A percentile compares a stretch with the other conserved stretches of the same genome.
Conservation (phyloP, 2,797 vertebrate species). For the Galaxias olidus region DNA sequence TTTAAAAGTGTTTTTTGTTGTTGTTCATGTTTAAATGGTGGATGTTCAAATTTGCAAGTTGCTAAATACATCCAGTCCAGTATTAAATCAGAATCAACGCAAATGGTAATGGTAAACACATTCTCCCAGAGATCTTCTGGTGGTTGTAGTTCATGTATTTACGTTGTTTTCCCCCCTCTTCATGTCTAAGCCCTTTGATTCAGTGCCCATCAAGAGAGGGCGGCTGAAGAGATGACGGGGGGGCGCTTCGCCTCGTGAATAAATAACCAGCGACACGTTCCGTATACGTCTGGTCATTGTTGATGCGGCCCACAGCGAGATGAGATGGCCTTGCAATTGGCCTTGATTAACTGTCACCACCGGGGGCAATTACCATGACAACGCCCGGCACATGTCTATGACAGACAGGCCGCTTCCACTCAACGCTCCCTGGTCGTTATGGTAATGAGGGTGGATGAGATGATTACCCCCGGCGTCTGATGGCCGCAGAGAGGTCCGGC, state of each 20-base stretch:
- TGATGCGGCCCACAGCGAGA: slow-evolving; percentile 12
- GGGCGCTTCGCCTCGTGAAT: slow-evolving; percentile 10
- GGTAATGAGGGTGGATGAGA: slow-evolving; percentile 27
- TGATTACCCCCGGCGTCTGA: too few species aligned
- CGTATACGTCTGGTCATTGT: slow-evolving; percentile 6
- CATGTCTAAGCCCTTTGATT: background rate
- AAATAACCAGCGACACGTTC: slow-evolving; percentile 26
- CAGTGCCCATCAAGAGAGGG: slow-evolving; percentile 20
- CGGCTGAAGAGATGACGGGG: slow-evolving; percentile 21
- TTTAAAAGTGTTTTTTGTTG: too few species aligned
- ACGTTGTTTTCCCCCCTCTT: slow-evolving; percentile 26
- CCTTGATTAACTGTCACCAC: slow-evolving; percentile 44
- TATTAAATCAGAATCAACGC: slow-evolving; percentile 39
- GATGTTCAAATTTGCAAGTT: slow-evolving; percentile 40
- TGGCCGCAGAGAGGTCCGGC: too few species aligned
- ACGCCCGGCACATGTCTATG: slow-evolving; percentile 37
- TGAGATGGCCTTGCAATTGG: slow-evolving; percentile 32
- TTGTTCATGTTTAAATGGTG: too few species aligned
- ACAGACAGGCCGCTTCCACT: slow-evolving; percentile 27
- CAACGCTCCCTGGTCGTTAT: slow-evolving; percentile 17
- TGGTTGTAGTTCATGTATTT: background rate
- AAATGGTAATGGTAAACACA: too few species aligned
- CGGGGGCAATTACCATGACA: slow-evolving; percentile 32
- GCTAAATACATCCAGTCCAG: slow-evolving; percentile 39
- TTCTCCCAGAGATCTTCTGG: slow-evolving; percentile 30